Base-by-base conservation (phyloP, 2,888 invertebrate genomes). In the Ophion ventricosus region DNA sequence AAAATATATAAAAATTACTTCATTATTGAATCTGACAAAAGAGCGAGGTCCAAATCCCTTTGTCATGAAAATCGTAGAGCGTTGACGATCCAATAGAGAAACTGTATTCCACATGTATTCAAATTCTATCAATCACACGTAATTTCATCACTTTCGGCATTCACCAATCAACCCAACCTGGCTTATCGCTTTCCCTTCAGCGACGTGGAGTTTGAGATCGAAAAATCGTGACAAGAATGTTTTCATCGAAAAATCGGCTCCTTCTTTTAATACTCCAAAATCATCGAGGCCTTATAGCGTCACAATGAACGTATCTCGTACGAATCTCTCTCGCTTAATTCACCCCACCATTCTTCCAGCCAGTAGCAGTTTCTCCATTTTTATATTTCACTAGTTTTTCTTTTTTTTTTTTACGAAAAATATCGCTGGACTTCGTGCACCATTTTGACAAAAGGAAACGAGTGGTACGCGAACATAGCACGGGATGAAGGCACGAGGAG, bases 361-460 rank as follows among this genome's bases (percentile, higher is more conserved):
- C 57, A 40, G 57, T 26, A 26, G 67, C 40, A 59, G 57, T 69
- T 69, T 77, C n/a, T 76, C 23, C 20, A 25, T 23, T 57, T 74
- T 49, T 69, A 49, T 56, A n/a, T 69, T 69, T 26, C 26, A 20
- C 56, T 29, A 29, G 26, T 54, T 69, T 77, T n/a, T 57, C 17
- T 29, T 40, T 74, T 61, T 63, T n/a, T 29, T 40, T 74, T 61
- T 63, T n/a, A 35, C 25, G 17, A 49, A 73, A 66, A 64, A 72
- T 67, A 29, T 77, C n/a, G 17, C 59, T 14, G 76, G 66, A 72
- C 75, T 69, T 54, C 59, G 74, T 56, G 74, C 56, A 40, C 29
- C 25, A 80, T 85, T 83, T 83, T 29, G 70, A 79, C 64, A 73
- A 82, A 82, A 77, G 66, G 63, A 76, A 67, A 43, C 56, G 73